These are phyloP conservation scores for Cygnus olor DNA, from an alignment of 2,797 vertebrate genomes.

Conservation along the genomic window DNA sequence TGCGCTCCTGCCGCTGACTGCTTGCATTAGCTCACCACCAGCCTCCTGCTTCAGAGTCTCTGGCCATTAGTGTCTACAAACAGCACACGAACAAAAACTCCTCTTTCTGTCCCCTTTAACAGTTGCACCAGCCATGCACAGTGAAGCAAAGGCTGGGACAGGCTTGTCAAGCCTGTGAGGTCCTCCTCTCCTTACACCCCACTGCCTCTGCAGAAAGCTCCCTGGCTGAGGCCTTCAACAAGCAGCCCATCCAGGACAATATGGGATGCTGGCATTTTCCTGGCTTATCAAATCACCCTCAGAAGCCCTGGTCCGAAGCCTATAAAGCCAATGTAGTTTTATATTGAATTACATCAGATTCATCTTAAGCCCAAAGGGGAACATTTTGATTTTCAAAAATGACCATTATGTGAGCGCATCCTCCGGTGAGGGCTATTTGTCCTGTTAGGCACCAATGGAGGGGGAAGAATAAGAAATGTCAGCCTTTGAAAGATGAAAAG, in stretches of 20 bases:
- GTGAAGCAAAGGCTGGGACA: neutral
- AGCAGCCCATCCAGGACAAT: neutral
- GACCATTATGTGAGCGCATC: accelerated
- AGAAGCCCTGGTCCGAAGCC: neutral
- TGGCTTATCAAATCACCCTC: neutral
- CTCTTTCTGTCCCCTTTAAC: neutral
- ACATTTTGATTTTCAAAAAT: neutral
- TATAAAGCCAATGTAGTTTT: neutral
- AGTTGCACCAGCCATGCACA: neutral
- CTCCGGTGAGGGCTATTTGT: neutral
- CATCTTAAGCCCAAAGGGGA: neutral
- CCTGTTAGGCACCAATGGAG: neutral
- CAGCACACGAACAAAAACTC: neutral
- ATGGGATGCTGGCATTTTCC: neutral
- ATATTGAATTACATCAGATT: neutral
- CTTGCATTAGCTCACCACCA: neutral
- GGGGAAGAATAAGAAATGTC: neutral
- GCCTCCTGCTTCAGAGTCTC: neutral
- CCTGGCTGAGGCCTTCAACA: neutral
- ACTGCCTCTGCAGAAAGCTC: accelerated
- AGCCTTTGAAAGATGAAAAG: neutral
- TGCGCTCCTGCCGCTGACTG: neutral
- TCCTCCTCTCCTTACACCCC: neutral
- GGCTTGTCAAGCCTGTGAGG: neutral
- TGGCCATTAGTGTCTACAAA: neutral